A percentile compares a stretch with the other conserved stretches of the same genome.
These are phyloP conservation scores for Lethenteron camtschaticum DNA, from an alignment of 2,113 vertebrate genomes.

Conservation along the genomic window DNA sequence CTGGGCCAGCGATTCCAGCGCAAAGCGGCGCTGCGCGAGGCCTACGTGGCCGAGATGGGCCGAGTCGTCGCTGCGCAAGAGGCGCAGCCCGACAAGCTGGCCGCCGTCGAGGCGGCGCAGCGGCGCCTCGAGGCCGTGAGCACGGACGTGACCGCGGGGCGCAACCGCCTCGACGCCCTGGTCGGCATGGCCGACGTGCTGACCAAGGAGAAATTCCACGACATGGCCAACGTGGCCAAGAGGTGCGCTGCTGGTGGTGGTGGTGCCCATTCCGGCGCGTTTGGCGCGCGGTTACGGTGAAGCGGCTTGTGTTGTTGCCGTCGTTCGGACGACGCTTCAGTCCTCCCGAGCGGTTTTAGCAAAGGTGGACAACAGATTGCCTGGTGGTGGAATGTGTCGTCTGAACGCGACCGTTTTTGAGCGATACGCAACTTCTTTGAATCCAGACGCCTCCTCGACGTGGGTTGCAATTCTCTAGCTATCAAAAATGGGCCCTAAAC, in stretches of 20 bases:
- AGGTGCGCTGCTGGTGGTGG: conserved; percentile 22
- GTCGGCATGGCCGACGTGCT: conserved; percentile 31
- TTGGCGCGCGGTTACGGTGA: too few species aligned
- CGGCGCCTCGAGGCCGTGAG: conserved; percentile 43
- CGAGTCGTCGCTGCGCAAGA: conserved; percentile 33
- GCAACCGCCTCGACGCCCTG: conserved; percentile 39
- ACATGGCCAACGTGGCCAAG: conserved; percentile 25
- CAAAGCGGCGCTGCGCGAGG: conserved; percentile 45
- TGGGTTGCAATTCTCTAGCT: too few species aligned
- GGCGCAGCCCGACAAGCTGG: conserved; percentile 17
- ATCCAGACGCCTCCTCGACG: too few species aligned
- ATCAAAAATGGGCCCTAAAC: too few species aligned
- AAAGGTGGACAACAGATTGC: too few species aligned
- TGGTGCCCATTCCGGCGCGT: too few species aligned
- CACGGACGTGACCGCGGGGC: conserved; percentile 38
- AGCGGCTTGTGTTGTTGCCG: too few species aligned
- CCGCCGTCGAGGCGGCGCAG: conserved; percentile 28
- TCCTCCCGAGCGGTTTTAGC: too few species aligned
- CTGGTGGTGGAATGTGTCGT: too few species aligned
- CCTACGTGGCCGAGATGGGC: conserved; percentile 37
- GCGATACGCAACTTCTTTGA: too few species aligned
- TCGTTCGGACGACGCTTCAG: too few species aligned
- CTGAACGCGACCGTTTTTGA: too few species aligned
- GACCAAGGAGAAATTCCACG: conserved; percentile 39
- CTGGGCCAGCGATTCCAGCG: conserved; percentile 39